A percentile compares a stretch with the other conserved stretches of the same genome.
These are phyloP conservation scores for Mechanitis messenoides DNA, from an alignment of 2,888 invertebrate species.

Conservation along the genomic window DNA sequence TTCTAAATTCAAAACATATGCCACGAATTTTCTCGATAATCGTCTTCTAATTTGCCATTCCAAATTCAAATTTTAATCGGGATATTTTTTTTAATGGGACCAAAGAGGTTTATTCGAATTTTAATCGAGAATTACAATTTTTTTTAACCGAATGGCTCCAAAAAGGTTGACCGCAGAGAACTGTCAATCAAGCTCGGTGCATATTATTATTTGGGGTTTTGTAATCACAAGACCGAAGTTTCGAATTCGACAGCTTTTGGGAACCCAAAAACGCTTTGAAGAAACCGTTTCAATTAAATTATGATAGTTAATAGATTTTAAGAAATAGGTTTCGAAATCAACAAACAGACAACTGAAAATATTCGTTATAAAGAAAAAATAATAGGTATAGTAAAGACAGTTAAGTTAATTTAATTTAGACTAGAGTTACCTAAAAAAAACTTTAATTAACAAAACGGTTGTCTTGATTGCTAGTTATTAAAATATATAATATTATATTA, in stretches of 20 bases:
- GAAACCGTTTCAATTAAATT: slow-evolving; percentile 6
- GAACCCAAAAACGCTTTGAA: slow-evolving; percentile 9
- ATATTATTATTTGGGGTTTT: slow-evolving; percentile 64
- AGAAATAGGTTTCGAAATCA: background rate
- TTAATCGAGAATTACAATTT: slow-evolving; percentile 43
- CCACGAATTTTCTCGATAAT: slow-evolving; percentile 71
- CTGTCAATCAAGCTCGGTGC: slow-evolving; percentile 66
- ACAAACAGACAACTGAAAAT: too few species aligned
- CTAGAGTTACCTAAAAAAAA: too few species aligned
- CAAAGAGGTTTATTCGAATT: slow-evolving; percentile 34
- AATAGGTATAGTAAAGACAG: too few species aligned
- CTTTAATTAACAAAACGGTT: too few species aligned
- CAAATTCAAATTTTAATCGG: slow-evolving; percentile 36
- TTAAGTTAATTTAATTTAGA: too few species aligned
- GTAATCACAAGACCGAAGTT: slow-evolving; percentile 42
- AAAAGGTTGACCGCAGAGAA: slow-evolving; percentile 40
- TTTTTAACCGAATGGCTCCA: slow-evolving; percentile 44
- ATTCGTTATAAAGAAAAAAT: too few species aligned
- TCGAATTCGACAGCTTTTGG: slow-evolving; percentile 48
- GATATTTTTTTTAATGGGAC: slow-evolving; percentile 25
- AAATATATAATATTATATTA: background rate
- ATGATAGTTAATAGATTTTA: slow-evolving; percentile 3
- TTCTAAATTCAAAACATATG: slow-evolving; percentile 55
- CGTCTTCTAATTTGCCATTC: slow-evolving; percentile 57
- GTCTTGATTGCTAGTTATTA: too few species aligned